Base-by-base conservation (phyloP, 2,888 invertebrate species). In the Sceliomorpha sp. region DNA sequence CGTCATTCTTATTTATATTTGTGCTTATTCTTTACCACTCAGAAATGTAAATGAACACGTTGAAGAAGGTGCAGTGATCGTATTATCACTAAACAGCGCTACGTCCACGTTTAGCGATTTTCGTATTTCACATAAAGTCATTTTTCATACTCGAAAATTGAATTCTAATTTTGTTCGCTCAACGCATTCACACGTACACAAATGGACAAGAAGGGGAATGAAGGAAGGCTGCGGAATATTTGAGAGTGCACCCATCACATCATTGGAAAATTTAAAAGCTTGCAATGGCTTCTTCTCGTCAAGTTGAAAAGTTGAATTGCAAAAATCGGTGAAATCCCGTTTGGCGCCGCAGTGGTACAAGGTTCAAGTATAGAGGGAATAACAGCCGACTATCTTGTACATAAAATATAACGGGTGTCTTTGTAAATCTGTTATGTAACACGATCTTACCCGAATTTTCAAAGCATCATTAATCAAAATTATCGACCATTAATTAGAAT, bases 191-290 rank as follows among this genome's bases (percentile, higher is more conserved):
- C 17, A 15, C 37, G 37, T 37, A 17, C 37, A n/a, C n/a, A 37
- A 37, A 37, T 17, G 37, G 9, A 24, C 9, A 40, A 24, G 9
- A 40, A 24, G 12, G 24, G 24, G 12, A 40, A 14, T 40, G 40
- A 40, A 20, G 24, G 40, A 24, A 17, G 24, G 24, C 24, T 40
- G 40, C 24, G 20, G 9, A 40, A 40, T 40, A 40, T 40, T 40
- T 24, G 40, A 37, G 20, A 40, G 20, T 40, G 24, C 40, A 40
- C 9, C 20, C 40, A 24, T 24, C 20, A 17, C 10, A 24, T 24
- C 24, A 40, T 40, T 40, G 40, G 40, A 40, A 40, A 40, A 37
- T 40, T 40, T 40, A 24, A 40, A 40, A 40, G 40, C 20, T 5
- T 7, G 24, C 40, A 24, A 24, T 9, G 12, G 10, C 40, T 40